These are phyloP conservation scores for Acholoe squamosa DNA, from an alignment of 2,888 invertebrate genomes.

Conservation along the genomic window DNA sequence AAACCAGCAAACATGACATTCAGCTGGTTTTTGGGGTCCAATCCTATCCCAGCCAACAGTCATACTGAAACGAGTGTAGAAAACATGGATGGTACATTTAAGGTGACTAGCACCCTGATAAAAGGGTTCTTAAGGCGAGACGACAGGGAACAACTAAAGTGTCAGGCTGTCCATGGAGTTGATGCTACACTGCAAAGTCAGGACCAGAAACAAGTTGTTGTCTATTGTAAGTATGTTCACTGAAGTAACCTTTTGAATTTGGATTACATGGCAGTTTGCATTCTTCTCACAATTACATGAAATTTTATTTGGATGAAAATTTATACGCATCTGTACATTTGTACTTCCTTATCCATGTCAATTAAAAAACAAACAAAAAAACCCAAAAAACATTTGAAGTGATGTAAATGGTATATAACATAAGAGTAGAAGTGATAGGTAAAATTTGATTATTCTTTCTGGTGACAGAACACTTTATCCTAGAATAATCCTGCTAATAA, in stretches of 20 bases:
- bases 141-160: not conserved
- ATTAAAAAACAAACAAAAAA: not conserved
- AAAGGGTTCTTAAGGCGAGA: not conserved
- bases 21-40: not conserved
- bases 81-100: not conserved
- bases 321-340: not conserved
- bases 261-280: not conserved
- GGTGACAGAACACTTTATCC: too few relatives aligned
- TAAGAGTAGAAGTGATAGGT: too few relatives aligned
- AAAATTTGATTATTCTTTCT: too few relatives aligned
- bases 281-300: not conserved
- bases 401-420: too few relatives aligned
- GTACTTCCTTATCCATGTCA: not conserved
- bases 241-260: not conserved
- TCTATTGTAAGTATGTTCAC: not conserved
- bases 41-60: not conserved
- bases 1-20: constrained; percentile 15
- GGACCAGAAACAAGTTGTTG: not conserved
- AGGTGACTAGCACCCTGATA: not conserved
- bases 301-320: not conserved
- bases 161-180: not conserved
- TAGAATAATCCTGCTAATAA: too few relatives aligned
- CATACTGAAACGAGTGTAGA: not conserved
- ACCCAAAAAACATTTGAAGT: not conserved
- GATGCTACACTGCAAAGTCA: not conserved